Base-by-base conservation (phyloP, 2,888 invertebrate genomes). In the Onthophagus sagittarius region DNA sequence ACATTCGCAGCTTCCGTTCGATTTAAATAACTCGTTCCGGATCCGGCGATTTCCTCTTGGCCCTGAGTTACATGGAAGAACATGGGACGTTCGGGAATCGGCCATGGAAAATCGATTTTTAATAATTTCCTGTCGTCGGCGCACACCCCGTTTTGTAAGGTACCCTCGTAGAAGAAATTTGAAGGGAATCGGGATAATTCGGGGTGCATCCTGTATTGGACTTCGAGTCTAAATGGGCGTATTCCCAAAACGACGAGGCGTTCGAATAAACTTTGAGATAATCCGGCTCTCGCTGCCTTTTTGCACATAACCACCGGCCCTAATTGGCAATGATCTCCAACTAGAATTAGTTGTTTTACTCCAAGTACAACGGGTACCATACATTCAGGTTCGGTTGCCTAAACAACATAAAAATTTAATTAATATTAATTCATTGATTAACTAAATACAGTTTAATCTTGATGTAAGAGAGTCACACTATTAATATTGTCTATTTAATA, bases 241-340 rank as follows among this genome's bases (percentile, higher is more conserved):
- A 98, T 99, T 6, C 99, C 99, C 5, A 99, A 89, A 0, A 99
- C 97, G 0, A 99, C 99, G 0, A 99, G 88, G 4, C 99, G 90
- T 84, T 99, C 99, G 85, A 99, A 99, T 75, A 99, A 88, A 71
- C 98, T 98, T 85, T 99, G 99, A 0, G 96, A 96, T 15, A 99
- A 90, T 0, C 99, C 99, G 0, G 99, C 99, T 72, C 95, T 90
- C 0, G 98, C 97, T 0, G 99, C 99, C 84, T 98, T 98, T 86
- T 99, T 99, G 87, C 98, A 99, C 98, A 99, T 98, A 0, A 99
- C 99, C 0, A 99, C 99, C 0, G 99, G 99, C 0, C 99, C 99
- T 75, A 99, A 88, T 86, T 99, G 99, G 83, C 99, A 99, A 84
- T 99, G 99, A 86, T 99, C 99, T 9, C 99, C 99, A 0, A 99